phyloP scores from a whole-genome alignment of 2,113 vertebrate genomes.

The Lanius ludovicianus region DNA sequence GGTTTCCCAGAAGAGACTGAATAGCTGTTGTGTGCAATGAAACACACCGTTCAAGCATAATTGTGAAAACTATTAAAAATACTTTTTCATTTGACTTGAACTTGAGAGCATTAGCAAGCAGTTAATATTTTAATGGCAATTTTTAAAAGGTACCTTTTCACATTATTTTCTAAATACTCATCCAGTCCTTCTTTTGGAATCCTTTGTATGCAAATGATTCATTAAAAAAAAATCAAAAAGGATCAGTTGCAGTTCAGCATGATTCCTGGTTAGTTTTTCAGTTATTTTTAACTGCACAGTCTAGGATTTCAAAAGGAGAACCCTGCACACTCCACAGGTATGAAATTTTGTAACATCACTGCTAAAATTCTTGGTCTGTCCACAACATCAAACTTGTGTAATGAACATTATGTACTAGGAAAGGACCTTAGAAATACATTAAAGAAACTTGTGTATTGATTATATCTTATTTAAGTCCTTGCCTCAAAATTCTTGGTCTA shows the following conservation, averaged over 20 bases:
- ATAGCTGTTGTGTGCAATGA: background rate
- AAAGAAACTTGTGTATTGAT: background rate
- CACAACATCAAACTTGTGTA: background rate
- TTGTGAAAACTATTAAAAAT: background rate
- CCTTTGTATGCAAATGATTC: rapidly evolving
- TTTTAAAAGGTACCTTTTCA: rapidly evolving
- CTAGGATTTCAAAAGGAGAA: background rate
- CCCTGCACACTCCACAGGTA: rapidly evolving
- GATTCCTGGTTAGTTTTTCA: background rate
- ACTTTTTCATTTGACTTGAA: background rate
- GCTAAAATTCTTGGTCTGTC: background rate
- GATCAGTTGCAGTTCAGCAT: background rate
- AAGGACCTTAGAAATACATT: background rate
- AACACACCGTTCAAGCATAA: background rate
- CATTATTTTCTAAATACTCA: background rate
- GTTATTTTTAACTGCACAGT: background rate
- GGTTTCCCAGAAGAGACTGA: background rate
- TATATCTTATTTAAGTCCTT: background rate
- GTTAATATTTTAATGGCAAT: background rate
- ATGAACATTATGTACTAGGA: background rate
- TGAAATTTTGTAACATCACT: background rate
- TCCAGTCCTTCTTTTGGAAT: background rate
- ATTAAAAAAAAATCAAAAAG: background rate
- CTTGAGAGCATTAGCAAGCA: background rate
- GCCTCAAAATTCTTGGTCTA: background rate